Base-by-base conservation (phyloP, 2,888 invertebrate genomes). In the Andricus quercusramuli region DNA sequence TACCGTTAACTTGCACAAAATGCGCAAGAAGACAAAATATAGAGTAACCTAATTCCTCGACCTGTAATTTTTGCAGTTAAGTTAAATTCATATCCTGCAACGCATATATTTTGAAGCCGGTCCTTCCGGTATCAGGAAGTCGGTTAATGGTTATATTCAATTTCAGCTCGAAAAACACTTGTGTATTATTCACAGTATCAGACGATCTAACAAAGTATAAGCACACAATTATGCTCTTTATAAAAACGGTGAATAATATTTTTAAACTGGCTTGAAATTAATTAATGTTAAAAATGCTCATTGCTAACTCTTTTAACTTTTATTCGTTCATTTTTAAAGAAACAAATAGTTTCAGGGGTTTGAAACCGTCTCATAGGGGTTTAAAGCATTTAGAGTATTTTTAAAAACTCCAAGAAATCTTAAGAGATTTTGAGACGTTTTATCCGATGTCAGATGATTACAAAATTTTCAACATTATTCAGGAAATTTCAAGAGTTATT, bases 51-150 rank as follows among this genome's bases (percentile, higher is more conserved):
- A 11, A 25, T 62, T 62, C 25, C 62, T 25, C 11, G 22, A 25
- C 62, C 22, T 5, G 22, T 22, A 56, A n/a, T 25, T 62, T 62
- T 62, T 25, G 8, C 22, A 62, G 13, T 22, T 13, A 9, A 22
- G 59, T 62, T 62, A 59, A 59, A 59, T 62, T 62, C 59, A 25
- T 62, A 62, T 25, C 22, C 59, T 59, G 59, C 9, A 59, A 59
- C 22, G 13, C 11, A 25, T 11, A 25, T 32, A 70, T 79, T 65
- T 51, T 67, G 62, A 37, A 44, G 47, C 80, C 74, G 59, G 80
- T 81, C 78, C 79, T 80, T 84, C 84, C 79, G 79, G 82, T 82
- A 82, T 59, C 67, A 41, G 78, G 79, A 85, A 85, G 78, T 78
- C 83, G 85, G 85, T 83, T 80, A 85, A 83, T 62, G 62, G 25